Base-by-base conservation (phyloP, 2,888 invertebrate genomes). In the Hirtodrosophila histrioides region DNA sequence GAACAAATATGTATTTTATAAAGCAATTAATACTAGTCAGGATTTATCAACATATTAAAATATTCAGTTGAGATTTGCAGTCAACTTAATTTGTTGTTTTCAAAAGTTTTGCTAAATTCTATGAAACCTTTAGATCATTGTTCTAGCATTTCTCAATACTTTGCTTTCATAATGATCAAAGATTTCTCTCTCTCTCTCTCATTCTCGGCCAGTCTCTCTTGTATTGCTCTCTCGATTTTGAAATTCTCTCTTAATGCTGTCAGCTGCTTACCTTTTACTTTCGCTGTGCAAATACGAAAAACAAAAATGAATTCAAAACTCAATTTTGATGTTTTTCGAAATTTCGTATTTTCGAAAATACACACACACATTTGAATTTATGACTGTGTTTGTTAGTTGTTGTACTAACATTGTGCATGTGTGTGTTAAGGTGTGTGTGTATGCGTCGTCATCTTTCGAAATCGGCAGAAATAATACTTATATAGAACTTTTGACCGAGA, bases 321-420 rank as follows among this genome's bases (percentile, higher is more conserved):
- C 48, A 68, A 70, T 75, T 80, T 73, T 78, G 63, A 76, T 73
- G 76, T 44, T 80, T 66, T 81, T 85, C 85, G 82, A 81, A 84
- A 74, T 81, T 81, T 82, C 85, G 85, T 84, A 81, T 63, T 8
- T 31, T 27, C 27, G 35, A 33, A 61, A 29, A 54, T 69, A 46
- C 66, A 37, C 60, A 55, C 43, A 60, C 67, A 39, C 58, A 64
- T 64, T 60, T 56, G 17, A 69, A 84, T 75, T 84, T 84, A 80
- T 81, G 61, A 66, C 39, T 60, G 57, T 63, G 63, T 56, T 35
- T 48, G 63, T 46, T 35, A 29, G 54, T 40, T 39, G 27, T 51
- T 56, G 36, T 43, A 37, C 23, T 35, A 41, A 45, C 51, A 36
- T 29, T 41, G 33, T 37, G 48, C 49, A 33, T 41, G 40, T 36